Evolutionary conservation across 1,140 invertebrate genomes (phyloP).

Genomic region (Leptinotarsa lineolata): DNA sequence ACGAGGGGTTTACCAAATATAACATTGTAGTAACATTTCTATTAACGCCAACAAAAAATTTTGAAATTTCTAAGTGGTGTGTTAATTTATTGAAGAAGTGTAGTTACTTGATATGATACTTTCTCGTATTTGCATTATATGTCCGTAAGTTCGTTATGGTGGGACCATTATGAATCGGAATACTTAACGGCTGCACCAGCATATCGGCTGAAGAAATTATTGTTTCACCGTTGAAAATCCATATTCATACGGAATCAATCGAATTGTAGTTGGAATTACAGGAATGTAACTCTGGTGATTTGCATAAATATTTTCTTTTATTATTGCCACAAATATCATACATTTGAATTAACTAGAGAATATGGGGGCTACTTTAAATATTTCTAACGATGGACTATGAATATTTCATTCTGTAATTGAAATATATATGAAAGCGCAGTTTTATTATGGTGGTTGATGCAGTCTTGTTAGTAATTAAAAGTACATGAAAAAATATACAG

Average conservation of each 20-base stretch:
- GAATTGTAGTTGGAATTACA: neutral
- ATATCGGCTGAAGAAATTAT: neutral
- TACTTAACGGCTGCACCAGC: neutral
- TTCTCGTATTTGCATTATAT: no score
- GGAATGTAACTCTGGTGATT: neutral
- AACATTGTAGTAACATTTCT: no score
- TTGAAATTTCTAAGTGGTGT: no score
- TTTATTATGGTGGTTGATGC: neutral
- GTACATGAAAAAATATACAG: no score
- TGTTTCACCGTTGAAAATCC: slow-evolving; percentile 6
- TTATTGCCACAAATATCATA: neutral
- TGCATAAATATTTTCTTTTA: neutral
- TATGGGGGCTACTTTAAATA: neutral
- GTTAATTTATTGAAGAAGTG: no score
- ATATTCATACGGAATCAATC: slow-evolving; percentile 6
- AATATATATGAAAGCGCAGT: neutral
- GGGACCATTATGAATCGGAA: no score
- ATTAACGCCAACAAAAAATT: no score
- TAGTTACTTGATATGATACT: no score
- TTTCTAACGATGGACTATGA: neutral
- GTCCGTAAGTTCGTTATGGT: no score
- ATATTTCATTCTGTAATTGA: neutral
- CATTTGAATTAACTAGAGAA: neutral
- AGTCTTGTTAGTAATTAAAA: no score
- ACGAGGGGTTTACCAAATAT: no score